Evolutionary conservation across 2,888 invertebrate genomes (phyloP).

Genomic region (Hemicrepidius hirtus): DNA sequence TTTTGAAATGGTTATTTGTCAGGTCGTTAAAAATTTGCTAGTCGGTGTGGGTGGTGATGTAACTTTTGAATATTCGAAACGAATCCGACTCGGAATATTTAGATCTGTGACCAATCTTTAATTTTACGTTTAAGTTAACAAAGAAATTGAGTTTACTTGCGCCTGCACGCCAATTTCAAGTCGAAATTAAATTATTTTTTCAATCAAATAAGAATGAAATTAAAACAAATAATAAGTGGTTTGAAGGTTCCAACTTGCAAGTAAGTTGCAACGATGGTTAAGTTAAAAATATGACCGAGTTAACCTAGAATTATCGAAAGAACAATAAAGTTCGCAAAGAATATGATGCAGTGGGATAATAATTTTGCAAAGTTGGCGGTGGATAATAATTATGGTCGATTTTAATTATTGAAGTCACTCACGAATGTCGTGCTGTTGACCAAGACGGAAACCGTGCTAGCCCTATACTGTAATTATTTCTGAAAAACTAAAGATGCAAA

Average conservation of each 20-base stretch:
- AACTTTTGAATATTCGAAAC: neutral
- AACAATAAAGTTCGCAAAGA: constrained; percentile 30
- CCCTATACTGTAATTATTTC: constrained; percentile 40
- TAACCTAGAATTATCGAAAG: constrained; percentile 23
- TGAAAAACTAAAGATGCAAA: neutral
- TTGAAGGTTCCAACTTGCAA: too few relatives aligned
- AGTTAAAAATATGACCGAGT: neutral
- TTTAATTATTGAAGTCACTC: constrained; percentile 47
- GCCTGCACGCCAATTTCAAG: constrained; percentile 42
- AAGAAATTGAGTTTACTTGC: constrained; percentile 43
- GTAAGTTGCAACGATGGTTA: too few relatives aligned
- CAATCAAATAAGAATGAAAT: neutral
- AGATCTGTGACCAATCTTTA: constrained; percentile 42
- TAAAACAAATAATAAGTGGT: neutral
- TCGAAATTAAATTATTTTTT: constrained; percentile 36
- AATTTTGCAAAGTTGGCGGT: constrained; percentile 42
- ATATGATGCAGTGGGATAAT: constrained; percentile 28
- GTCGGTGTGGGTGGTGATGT: constrained; percentile 10
- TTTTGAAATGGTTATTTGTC: constrained; percentile 14
- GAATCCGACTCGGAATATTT: constrained; percentile 20
- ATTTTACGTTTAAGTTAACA: constrained; percentile 48
- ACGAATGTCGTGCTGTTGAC: constrained; percentile 48
- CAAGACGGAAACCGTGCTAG: constrained; percentile 24
- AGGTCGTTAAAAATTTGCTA: neutral
- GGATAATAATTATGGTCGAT: constrained; percentile 42